These are phyloP conservation scores for Drosophila setifemur DNA, from an alignment of 1,140 invertebrate genomes.

Conservation along the genomic window DNA sequence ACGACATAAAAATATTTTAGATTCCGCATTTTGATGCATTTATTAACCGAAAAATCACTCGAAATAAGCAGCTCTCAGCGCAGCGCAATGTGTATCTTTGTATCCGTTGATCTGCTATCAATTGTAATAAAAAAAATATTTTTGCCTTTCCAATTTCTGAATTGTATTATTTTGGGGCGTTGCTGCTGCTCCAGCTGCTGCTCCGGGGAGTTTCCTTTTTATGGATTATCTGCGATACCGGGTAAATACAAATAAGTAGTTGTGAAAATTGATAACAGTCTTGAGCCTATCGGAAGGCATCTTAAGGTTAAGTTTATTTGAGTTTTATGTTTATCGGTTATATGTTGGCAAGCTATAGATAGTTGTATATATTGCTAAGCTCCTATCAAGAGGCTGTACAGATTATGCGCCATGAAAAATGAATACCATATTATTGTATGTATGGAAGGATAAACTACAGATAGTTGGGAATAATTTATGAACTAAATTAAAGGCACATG, in stretches of 20 bases:
- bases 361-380: no score
- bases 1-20: conserved; percentile 78
- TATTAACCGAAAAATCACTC: conserved; percentile 79
- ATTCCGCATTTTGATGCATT: conserved; percentile 78
- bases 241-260: conserved; percentile 23
- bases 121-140: conserved; percentile 69
- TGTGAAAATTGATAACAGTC: conserved; percentile 3
- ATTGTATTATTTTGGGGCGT: conserved; percentile 15
- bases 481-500: no score
- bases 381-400: background rate
- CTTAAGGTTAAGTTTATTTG: conserved; percentile 20
- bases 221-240: conserved; percentile 18
- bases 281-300: conserved; percentile 4
- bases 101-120: conserved; percentile 64
- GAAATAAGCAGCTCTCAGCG: conserved; percentile 58
- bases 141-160: conserved; percentile 7
- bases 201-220: conserved; percentile 5
- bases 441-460: no score
- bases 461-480: no score
- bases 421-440: no score
- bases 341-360: no score
- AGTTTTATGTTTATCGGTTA: background rate
- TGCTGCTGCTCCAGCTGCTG: background rate
- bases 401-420: no score
- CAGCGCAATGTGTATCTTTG: background rate